Percentiles rank a stretch among this genome's conserved stretches.
Conservation (phyloP, 2,113 vertebrate species). For the Chamaea fasciata region DNA sequence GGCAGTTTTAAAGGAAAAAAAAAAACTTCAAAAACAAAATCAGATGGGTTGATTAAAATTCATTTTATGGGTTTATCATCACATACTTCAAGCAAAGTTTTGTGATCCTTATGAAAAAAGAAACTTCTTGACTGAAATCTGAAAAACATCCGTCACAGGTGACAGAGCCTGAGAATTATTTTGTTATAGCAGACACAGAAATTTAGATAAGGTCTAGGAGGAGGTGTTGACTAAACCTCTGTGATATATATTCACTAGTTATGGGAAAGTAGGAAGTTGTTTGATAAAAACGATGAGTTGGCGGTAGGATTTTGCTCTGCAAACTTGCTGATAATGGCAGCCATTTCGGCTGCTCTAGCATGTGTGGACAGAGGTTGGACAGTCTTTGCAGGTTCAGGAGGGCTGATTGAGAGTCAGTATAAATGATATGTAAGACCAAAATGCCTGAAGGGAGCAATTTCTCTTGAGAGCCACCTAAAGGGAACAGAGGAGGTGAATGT, state of each 20-base stretch:
- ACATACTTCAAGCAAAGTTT: not conserved
- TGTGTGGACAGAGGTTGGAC: not conserved
- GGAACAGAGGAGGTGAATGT: not conserved
- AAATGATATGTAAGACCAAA: not conserved
- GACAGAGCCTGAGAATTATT: not conserved
- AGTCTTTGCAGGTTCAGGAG: not conserved
- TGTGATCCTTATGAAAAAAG: not conserved
- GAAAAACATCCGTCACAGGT: not conserved
- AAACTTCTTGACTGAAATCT: not conserved
- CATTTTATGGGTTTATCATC: not conserved
- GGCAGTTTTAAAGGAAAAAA: not conserved
- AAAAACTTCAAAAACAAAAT: not conserved
- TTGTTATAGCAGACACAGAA: not conserved
- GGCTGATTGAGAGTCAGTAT: not conserved
- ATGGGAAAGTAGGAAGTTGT: not conserved
- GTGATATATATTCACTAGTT: not conserved
- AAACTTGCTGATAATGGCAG: not conserved
- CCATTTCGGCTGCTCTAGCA: not conserved
- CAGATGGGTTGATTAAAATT: not conserved
- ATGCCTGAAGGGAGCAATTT: not conserved
- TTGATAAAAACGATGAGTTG: not conserved
- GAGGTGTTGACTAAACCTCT: slow-evolving; percentile 11
- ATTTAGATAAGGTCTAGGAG: not conserved
- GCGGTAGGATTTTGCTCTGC: not conserved
- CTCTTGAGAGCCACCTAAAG: not conserved